Percentiles rank a stretch among this genome's conserved stretches.
These are phyloP conservation scores for Steatocranus sp. DNA, from an alignment of 2,797 vertebrate species.

Conservation along the genomic window DNA sequence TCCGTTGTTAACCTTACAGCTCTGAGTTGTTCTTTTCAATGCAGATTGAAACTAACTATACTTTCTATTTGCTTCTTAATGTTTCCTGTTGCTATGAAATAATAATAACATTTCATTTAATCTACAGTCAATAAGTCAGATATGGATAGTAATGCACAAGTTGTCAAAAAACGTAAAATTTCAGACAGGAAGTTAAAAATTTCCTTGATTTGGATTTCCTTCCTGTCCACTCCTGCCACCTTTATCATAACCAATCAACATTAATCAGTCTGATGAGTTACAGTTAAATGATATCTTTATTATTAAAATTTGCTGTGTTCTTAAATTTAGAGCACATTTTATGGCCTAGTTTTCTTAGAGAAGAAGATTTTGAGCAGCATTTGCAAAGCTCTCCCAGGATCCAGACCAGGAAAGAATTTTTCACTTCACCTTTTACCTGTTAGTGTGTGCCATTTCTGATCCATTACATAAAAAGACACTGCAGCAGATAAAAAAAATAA, in stretches of 20 bases:
- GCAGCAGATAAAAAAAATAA: background rate
- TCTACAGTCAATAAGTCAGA: background rate
- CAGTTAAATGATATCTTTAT: background rate
- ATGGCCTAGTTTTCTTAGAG: accelerated
- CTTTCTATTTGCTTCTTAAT: background rate
- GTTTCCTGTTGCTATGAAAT: background rate
- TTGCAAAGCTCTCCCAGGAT: background rate
- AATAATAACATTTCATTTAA: background rate
- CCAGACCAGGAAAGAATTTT: background rate
- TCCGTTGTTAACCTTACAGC: background rate
- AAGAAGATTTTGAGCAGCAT: background rate
- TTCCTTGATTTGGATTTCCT: accelerated
- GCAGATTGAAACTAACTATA: background rate
- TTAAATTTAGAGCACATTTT: background rate
- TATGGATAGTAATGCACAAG: background rate
- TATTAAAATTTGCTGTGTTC: background rate
- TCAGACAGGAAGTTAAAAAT: accelerated
- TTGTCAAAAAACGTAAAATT: accelerated
- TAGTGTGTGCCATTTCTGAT: background rate
- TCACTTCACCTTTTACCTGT: background rate
- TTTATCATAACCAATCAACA: background rate
- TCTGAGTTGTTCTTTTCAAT: background rate
- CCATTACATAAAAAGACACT: background rate
- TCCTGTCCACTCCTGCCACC: no score
- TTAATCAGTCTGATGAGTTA: background rate